A percentile compares a stretch with the other conserved stretches of the same genome.
Evolutionary conservation across 2,797 vertebrate species (phyloP).

Genomic region (Geotrypetes seraphini): DNA sequence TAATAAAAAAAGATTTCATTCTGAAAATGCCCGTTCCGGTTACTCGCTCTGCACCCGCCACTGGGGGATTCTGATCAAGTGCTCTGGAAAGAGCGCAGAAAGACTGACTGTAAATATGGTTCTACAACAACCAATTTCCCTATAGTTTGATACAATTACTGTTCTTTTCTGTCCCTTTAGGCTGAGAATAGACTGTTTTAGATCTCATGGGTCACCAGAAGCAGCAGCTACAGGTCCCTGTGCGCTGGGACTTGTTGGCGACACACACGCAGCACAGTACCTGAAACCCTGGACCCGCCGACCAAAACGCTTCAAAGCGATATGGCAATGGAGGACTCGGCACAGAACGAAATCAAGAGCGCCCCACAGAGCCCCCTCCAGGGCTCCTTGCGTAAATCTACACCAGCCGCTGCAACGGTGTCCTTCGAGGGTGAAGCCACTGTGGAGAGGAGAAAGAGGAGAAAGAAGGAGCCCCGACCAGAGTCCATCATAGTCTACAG

Average conservation of each 20-base stretch:
- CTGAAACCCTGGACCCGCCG: slow-evolving; percentile 11
- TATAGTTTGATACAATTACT: slow-evolving; percentile 3
- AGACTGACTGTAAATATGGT: no score
- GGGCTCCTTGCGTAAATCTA: slow-evolving; percentile 60
- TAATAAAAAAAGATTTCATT: no score
- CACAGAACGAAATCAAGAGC: slow-evolving; percentile 45
- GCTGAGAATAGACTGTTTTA: slow-evolving; percentile 12
- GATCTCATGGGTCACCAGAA: no score
- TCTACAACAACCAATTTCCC: slow-evolving; percentile 1
- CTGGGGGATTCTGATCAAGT: no score
- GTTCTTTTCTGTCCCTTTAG: slow-evolving; percentile 23
- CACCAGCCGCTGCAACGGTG: slow-evolving; percentile 45
- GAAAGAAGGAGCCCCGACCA: slow-evolving; percentile 80
- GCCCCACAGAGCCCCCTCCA: slow-evolving; percentile 62
- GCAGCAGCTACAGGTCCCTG: no score
- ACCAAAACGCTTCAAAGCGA: slow-evolving; percentile 23
- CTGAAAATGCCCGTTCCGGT: no score
- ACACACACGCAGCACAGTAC: no score
- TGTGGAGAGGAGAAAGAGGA: slow-evolving; percentile 76
- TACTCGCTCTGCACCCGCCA: no score
- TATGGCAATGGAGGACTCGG: background rate
- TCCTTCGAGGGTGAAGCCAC: slow-evolving; percentile 65
- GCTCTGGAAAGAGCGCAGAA: no score
- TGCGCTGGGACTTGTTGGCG: no score
- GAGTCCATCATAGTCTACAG: slow-evolving; percentile 93